A percentile compares a stretch with the other conserved stretches of the same genome.
These are phyloP conservation scores for Pyrgilauda ruficollis DNA, from an alignment of 2,113 vertebrate genomes.

Conservation along the genomic window DNA sequence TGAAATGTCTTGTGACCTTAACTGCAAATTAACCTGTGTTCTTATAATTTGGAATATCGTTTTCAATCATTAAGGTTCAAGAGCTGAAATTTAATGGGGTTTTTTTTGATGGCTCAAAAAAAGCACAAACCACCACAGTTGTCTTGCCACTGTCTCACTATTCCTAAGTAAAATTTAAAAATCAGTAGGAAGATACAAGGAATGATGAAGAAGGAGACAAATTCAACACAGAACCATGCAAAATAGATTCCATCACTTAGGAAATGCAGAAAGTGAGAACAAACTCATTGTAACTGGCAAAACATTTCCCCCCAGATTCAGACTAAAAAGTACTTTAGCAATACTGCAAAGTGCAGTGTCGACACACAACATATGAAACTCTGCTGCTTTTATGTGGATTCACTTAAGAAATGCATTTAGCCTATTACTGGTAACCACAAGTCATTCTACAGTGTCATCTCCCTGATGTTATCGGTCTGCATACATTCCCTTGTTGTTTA, in stretches of 20 bases:
- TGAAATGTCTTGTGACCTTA: neutral
- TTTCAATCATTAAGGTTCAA: neutral
- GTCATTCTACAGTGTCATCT: neutral
- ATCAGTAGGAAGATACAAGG: neutral
- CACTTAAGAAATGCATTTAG: neutral
- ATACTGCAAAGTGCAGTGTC: neutral
- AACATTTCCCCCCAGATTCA: neutral
- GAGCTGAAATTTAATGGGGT: neutral
- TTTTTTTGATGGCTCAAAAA: neutral
- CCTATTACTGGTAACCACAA: neutral
- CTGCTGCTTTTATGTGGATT: neutral
- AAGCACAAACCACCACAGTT: neutral
- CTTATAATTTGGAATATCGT: neutral
- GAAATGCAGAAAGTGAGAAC: neutral
- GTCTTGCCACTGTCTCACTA: neutral
- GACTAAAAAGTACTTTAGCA: neutral
- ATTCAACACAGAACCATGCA: neutral
- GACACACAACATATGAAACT: neutral
- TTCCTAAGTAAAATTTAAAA: neutral
- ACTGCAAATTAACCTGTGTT: constrained; percentile 2
- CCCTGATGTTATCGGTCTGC: neutral
- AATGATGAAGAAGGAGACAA: neutral
- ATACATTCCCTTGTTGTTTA: neutral
- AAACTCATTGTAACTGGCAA: neutral
- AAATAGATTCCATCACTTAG: neutral